Evolutionary conservation across 2,113 vertebrate genomes (phyloP).

Genomic region (Nothoprocta pentlandii): DNA sequence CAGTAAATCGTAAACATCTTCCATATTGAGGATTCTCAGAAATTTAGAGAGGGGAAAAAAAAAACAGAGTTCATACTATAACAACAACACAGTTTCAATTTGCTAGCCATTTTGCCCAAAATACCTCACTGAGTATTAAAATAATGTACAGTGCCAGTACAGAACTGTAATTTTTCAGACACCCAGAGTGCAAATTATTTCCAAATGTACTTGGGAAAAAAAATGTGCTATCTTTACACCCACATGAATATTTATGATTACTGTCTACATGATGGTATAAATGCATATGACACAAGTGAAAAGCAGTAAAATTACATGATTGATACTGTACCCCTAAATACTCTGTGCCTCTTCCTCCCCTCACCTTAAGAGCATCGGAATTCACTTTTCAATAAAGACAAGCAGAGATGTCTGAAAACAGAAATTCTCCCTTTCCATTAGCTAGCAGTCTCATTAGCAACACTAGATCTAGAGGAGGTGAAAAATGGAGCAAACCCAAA

Average conservation of each 20-base stretch:
- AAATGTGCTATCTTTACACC: slow-evolving; percentile 16
- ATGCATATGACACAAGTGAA: slow-evolving; percentile 22
- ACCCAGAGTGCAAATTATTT: slow-evolving; percentile 55
- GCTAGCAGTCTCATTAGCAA: not conserved
- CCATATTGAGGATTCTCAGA: not conserved
- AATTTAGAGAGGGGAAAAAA: not conserved
- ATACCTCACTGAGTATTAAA: slow-evolving; percentile 35
- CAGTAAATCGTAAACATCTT: not conserved
- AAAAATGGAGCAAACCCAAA: slow-evolving; percentile 1
- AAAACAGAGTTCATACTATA: not conserved
- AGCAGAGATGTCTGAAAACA: not conserved
- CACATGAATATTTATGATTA: slow-evolving; percentile 58
- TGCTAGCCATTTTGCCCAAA: slow-evolving; percentile 17
- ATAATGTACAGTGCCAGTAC: slow-evolving; percentile 34
- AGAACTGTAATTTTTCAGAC: slow-evolving; percentile 51
- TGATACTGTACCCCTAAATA: not conserved
- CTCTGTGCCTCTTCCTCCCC: not conserved
- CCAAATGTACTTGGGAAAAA: slow-evolving; percentile 15
- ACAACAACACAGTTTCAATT: not conserved
- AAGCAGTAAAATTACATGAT: slow-evolving; percentile 4
- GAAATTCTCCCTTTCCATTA: not conserved
- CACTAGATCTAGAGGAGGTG: not conserved
- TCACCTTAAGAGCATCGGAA: not conserved
- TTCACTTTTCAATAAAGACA: slow-evolving; percentile 4
- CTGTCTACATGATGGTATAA: slow-evolving; percentile 23